Evolutionary conservation across 1,140 invertebrate genomes (phyloP), one percentile per base, ranked within the genome.

Genomic region (Drosophila erecta): DNA sequence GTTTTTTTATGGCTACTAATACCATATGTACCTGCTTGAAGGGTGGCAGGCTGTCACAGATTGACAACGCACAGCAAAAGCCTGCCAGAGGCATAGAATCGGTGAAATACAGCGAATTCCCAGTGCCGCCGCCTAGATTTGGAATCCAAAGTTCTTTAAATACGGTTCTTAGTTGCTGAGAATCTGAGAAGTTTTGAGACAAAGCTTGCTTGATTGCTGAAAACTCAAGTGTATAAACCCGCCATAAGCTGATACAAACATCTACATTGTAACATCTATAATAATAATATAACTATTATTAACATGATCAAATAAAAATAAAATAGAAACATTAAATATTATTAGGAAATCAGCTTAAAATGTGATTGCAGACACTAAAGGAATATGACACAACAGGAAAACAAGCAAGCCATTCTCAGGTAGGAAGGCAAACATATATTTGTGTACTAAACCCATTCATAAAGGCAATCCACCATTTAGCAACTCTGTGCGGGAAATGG

Each of bases 341-440:
- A 17, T 17, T 1, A 17, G 17, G 1, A 17, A 17, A 17, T 17
- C 17, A 17, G 24, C 0, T 0, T 0, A 24, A 24, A 65, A 57
- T 43, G n/a, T 8, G 27, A 44, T 33, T 0, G n/a, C 8, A 20
- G 2, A 24, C 22, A 27, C 10, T 27, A 27, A 60, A 43, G 10
- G 24, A 65, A 14, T 11, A 84, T 86, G 83, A 55, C 83, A 60
- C 65, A 87, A 70, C 58, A 72, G 74, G 61, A 76, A 24, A 41
- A 51, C 43, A 41, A 58, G 35, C 47, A 46, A 53, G 27, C 27
- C 37, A 60, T 53, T 35, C 33, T 70, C 60, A 69, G 58, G 81
- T 86, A 30, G 20, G 57, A 15, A 20, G 8, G n/a, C 7, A 15
- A 27, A n/a, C 2, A 17, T 10, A 50, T 8, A 15, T 17, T n/a